phyloP scores from a whole-genome alignment of 2,888 invertebrate species.

The Tanytarsus gracilentus region DNA sequence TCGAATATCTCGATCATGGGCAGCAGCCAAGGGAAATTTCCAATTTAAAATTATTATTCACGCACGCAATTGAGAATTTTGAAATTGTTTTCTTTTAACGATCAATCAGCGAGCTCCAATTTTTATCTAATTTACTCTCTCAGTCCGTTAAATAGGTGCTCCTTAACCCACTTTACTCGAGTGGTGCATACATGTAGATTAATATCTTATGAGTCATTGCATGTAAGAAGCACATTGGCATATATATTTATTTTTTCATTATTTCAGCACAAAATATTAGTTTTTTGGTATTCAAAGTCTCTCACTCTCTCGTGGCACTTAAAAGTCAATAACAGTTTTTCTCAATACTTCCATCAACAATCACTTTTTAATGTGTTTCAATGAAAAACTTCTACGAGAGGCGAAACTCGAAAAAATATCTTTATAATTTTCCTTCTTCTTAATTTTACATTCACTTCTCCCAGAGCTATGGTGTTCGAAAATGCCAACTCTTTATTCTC shows the following conservation, averaged over 20 bases:
- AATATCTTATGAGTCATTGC: constrained; percentile 2
- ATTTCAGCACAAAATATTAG: neutral
- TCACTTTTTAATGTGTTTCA: constrained; percentile 17
- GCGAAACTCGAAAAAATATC: neutral
- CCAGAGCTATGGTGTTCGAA: constrained; percentile 10
- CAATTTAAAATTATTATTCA: too few species aligned
- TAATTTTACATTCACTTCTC: constrained; percentile 26
- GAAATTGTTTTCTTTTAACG: too few species aligned
- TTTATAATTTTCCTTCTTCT: constrained; percentile 28
- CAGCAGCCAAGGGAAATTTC: too few species aligned
- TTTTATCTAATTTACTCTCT: too few species aligned
- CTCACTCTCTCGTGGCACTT: too few species aligned
- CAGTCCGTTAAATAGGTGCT: neutral
- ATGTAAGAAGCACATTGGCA: neutral
- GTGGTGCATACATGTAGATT: neutral
- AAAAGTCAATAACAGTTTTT: constrained; percentile 19
- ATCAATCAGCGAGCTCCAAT: too few species aligned
- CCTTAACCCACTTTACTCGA: constrained; percentile 6
- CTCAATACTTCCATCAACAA: neutral
- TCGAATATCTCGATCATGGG: too few species aligned
- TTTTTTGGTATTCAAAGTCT: neutral
- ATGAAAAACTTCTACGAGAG: neutral
- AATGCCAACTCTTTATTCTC: constrained; percentile 23
- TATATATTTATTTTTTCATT: constrained; percentile 7
- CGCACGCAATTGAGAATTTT: too few species aligned